Evolutionary conservation across 2,113 vertebrate species (phyloP).

Genomic region (Upupa epops): DNA sequence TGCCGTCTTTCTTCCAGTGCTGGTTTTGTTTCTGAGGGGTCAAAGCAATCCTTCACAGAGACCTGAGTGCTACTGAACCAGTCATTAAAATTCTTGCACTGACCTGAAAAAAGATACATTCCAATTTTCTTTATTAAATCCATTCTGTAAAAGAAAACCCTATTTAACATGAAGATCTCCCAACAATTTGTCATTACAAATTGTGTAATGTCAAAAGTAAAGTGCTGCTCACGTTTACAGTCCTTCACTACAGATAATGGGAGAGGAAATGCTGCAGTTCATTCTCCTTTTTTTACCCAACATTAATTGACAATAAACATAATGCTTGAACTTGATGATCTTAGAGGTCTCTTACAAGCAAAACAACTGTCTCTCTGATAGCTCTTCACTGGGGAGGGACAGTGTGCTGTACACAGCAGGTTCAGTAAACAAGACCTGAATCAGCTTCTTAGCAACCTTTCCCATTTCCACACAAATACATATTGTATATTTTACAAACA

Average conservation of each 20-base stretch:
- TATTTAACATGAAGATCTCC: neutral
- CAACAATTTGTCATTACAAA: neutral
- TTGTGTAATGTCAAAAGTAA: too few relatives aligned
- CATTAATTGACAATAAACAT: neutral
- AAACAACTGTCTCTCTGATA: neutral
- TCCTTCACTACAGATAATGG: neutral
- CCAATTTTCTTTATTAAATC: neutral
- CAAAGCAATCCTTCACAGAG: slow-evolving; percentile 88
- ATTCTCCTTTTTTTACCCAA: neutral
- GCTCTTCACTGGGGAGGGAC: neutral
- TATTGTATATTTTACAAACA: too few relatives aligned
- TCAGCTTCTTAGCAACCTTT: neutral
- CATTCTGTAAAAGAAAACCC: neutral
- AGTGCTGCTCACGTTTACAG: too few relatives aligned
- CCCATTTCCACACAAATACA: neutral
- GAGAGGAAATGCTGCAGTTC: neutral
- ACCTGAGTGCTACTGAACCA: slow-evolving; percentile 86
- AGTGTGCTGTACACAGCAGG: neutral
- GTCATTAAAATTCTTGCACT: slow-evolving; percentile 84
- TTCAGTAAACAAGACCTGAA: neutral
- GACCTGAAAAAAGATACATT: slow-evolving; percentile 74
- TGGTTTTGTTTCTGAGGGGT: slow-evolving; percentile 80
- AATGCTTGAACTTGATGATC: too few relatives aligned
- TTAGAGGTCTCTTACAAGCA: too few relatives aligned
- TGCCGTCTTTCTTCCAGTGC: slow-evolving; percentile 80